phyloP scores from a whole-genome alignment of 2,113 vertebrate species.

The Dicentrarchus labrax region DNA sequence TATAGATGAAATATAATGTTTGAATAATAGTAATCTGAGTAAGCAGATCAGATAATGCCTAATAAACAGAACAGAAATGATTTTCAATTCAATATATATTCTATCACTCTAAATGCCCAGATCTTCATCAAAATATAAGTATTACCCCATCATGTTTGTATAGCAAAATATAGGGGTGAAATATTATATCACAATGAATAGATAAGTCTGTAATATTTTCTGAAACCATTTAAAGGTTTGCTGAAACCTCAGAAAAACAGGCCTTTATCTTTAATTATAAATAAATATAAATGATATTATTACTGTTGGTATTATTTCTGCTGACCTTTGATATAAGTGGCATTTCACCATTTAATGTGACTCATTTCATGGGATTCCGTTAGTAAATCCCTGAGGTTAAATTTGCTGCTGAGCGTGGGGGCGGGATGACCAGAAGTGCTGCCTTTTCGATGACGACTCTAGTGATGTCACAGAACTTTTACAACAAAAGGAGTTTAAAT shows the following conservation, averaged over 20 bases:
- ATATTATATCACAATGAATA: neutral
- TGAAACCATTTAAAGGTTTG: neutral
- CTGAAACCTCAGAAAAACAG: neutral
- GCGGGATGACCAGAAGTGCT: constrained; percentile 2
- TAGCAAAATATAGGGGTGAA: no score
- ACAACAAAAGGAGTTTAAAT: constrained; percentile 10
- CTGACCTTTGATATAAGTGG: constrained; percentile 30
- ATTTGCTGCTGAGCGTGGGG: neutral
- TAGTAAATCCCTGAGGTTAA: constrained; percentile 7
- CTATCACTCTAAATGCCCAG: neutral
- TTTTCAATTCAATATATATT: neutral
- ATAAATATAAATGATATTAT: neutral
- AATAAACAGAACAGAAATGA: neutral
- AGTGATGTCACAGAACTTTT: constrained; percentile 33
- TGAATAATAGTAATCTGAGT: neutral
- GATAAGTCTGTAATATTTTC: neutral
- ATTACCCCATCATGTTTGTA: no score
- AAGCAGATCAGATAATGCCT: neutral
- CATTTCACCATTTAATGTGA: constrained; percentile 22
- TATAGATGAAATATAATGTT: neutral
- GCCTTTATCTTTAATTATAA: neutral
- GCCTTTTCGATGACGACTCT: neutral
- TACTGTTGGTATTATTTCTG: neutral
- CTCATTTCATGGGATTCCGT: constrained; percentile 4
- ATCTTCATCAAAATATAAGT: neutral